These are phyloP conservation scores for Hydriomena furcata DNA, from an alignment of 2,888 invertebrate species.

Conservation along the genomic window DNA sequence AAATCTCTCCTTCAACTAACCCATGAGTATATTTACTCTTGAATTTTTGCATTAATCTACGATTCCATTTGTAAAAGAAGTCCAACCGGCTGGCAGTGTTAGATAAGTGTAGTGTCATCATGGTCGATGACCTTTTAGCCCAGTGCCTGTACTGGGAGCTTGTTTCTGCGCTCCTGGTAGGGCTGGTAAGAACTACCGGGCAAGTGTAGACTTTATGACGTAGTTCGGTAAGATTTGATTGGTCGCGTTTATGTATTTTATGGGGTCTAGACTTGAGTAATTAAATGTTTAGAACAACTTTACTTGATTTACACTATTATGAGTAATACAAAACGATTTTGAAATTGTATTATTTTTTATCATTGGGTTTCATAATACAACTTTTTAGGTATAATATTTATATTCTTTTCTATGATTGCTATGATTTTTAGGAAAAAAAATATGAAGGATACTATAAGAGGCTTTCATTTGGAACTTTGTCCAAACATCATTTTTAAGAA, in stretches of 20 bases:
- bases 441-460: too few species aligned
- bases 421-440: too few species aligned
- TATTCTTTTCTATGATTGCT: too few species aligned
- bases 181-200: constrained; percentile 39
- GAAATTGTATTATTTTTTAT: too few species aligned
- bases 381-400: too few species aligned
- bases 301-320: too few species aligned
- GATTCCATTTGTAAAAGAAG: constrained; percentile 31
- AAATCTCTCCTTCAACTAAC: background rate
- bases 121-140: constrained; percentile 64
- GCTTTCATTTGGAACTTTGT: too few species aligned
- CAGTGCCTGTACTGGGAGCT: constrained; percentile 46
- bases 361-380: too few species aligned
- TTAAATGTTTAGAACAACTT: background rate
- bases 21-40: constrained; percentile 24
- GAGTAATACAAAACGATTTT: too few species aligned
- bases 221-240: background rate
- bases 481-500: too few species aligned
- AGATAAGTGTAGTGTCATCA: constrained; percentile 48
- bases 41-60: constrained; percentile 26
- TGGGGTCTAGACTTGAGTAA: constrained; percentile 1
- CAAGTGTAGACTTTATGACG: constrained; percentile 6
- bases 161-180: constrained; percentile 58
- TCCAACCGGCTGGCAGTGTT: constrained; percentile 24
- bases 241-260: background rate